These are phyloP conservation scores for Cephus cinctus DNA, from an alignment of 1,140 invertebrate species.

Conservation along the genomic window DNA sequence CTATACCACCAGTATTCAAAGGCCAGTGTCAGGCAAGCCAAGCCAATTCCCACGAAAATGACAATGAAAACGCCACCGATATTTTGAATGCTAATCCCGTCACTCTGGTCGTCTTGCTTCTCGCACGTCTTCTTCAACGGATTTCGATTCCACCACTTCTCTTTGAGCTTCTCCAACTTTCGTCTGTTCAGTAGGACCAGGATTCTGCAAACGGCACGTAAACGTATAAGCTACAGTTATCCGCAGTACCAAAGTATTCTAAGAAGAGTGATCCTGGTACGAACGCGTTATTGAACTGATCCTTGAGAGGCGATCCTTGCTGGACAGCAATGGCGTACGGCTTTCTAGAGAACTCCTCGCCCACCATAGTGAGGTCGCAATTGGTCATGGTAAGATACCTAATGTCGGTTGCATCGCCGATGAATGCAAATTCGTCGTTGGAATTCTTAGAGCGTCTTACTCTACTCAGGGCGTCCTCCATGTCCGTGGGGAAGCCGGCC, in stretches of 20 bases:
- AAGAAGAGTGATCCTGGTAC: too few relatives aligned
- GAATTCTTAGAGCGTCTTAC: constrained; percentile 63
- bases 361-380: constrained; percentile 87
- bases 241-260: too few relatives aligned
- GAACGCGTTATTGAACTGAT: constrained; percentile 89
- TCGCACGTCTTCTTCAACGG: constrained; percentile 77
- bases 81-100: constrained; percentile 96
- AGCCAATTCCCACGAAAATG: constrained; percentile 89
- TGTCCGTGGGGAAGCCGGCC: constrained; percentile 72
- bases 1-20: constrained; percentile 96
- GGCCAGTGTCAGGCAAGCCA: constrained; percentile 88
- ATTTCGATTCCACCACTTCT: constrained; percentile 94
- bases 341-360: constrained; percentile 95
- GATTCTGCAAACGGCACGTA: constrained; percentile 65
- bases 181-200: constrained; percentile 89
- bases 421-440: constrained; percentile 88
- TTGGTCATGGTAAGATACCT: constrained; percentile 83
- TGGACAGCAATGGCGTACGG: constrained; percentile 96
- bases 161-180: constrained; percentile 89
- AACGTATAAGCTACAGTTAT: not conserved
- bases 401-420: constrained; percentile 92
- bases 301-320: constrained; percentile 89
- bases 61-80: constrained; percentile 98
- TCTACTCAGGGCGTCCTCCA: constrained; percentile 84
- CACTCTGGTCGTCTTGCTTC: constrained; percentile 86